Percentiles rank a stretch among this genome's conserved stretches.
Evolutionary conservation across 1,140 invertebrate genomes (phyloP).

Genomic region (Pteromalus puparum): DNA sequence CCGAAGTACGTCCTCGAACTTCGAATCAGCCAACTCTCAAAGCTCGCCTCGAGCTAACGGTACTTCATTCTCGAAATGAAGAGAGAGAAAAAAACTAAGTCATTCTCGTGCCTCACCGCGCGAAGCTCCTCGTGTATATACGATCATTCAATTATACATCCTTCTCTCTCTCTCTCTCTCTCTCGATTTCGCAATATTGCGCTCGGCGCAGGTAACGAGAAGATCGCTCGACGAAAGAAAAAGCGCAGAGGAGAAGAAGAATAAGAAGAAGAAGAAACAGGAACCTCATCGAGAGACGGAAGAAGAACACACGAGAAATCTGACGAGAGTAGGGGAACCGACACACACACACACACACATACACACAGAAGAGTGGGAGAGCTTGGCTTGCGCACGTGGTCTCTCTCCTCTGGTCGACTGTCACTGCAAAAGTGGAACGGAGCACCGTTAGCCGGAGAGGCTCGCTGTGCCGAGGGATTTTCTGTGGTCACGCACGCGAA

Average conservation of each 20-base stretch:
- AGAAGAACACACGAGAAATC: constrained; percentile 3
- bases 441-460: constrained; percentile 72
- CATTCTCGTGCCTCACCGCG: not conserved
- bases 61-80: not conserved
- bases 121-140: no score
- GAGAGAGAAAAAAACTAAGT: not conserved
- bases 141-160: not conserved
- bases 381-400: constrained; percentile 58
- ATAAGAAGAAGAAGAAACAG: not conserved
- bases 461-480: constrained; percentile 43
- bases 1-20: no score
- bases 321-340: not conserved
- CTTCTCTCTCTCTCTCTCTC: no score
- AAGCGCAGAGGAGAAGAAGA: not conserved
- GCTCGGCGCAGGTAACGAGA: no score
- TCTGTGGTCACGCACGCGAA: constrained; percentile 56
- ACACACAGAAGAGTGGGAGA: constrained; percentile 50
- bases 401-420: constrained; percentile 39
- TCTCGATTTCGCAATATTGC: no score
- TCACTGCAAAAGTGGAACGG: constrained; percentile 69
- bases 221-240: not conserved
- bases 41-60: not conserved
- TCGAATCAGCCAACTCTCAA: no score
- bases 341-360: no score
- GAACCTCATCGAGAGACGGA: not conserved